A percentile compares a stretch with the other conserved stretches of the same genome.
These are phyloP conservation scores for Trissolcus japonicus DNA, from an alignment of 2,888 invertebrate genomes.

Conservation along the genomic window DNA sequence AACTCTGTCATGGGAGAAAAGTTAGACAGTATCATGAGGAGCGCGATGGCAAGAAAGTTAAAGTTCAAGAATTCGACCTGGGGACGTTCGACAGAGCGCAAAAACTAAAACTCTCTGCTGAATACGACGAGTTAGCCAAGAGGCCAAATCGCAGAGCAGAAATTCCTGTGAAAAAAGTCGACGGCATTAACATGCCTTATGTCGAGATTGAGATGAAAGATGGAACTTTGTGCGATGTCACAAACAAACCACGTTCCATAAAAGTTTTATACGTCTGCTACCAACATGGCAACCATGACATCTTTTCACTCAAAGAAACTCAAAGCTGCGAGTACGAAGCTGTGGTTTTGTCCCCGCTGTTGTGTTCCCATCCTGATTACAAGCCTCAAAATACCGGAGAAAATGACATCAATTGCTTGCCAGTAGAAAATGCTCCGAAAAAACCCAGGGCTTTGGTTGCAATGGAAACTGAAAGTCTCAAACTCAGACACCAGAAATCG, in stretches of 20 bases:
- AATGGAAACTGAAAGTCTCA: constrained; percentile 84
- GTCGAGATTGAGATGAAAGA: constrained; percentile 90
- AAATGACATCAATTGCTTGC: constrained; percentile 85
- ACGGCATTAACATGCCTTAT: constrained; percentile 92
- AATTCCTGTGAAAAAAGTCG: constrained; percentile 84
- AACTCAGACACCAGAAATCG: constrained; percentile 81
- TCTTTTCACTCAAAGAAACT: constrained; percentile 94
- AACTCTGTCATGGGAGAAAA: constrained; percentile 94
- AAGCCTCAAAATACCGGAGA: constrained; percentile 87
- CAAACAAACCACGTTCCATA: constrained; percentile 87
- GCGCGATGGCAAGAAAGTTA: constrained; percentile 89
- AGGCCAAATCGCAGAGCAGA: constrained; percentile 77
- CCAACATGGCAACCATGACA: constrained; percentile 91
- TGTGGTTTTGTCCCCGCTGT: constrained; percentile 88
- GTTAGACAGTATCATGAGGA: constrained; percentile 97
- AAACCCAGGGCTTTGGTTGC: constrained; percentile 85
- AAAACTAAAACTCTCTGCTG: constrained; percentile 79
- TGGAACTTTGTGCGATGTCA: constrained; percentile 95
- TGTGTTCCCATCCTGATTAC: constrained; percentile 94
- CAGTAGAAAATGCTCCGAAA: constrained; percentile 82
- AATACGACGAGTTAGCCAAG: constrained; percentile 78
- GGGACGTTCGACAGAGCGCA: constrained; percentile 86
- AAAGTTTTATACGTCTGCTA: constrained; percentile 93
- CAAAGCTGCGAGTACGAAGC: constrained; percentile 97
- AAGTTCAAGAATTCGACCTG: constrained; percentile 89